A percentile compares a stretch with the other conserved stretches of the same genome.
phyloP scores from a whole-genome alignment of 1,140 invertebrate genomes.

The Anthonomus grandis region DNA sequence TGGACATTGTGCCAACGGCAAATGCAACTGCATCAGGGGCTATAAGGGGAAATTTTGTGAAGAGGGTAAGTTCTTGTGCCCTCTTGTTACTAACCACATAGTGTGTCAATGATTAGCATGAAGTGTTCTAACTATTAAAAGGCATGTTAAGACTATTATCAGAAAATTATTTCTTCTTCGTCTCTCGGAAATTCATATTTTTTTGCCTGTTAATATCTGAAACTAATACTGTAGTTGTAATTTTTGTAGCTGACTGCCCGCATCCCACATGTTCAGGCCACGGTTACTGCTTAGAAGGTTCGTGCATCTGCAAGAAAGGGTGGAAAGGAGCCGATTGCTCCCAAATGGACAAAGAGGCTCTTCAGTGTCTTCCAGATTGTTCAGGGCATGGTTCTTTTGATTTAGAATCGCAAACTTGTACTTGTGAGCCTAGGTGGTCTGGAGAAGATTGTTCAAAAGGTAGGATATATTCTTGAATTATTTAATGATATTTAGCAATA shows the following conservation, averaged over 20 bases:
- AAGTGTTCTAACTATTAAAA: not conserved
- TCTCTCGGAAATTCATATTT: not conserved
- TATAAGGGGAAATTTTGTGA: slow-evolving; percentile 91
- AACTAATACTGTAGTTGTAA: not conserved
- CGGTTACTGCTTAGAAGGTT: slow-evolving; percentile 91
- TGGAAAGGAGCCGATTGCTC: slow-evolving; percentile 93
- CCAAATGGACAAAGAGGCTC: slow-evolving; percentile 86
- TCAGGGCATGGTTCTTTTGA: slow-evolving; percentile 93
- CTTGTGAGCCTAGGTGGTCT: slow-evolving; percentile 88
- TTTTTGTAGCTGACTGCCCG: slow-evolving; percentile 78
- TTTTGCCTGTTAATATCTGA: not conserved
- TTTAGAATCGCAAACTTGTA: slow-evolving; percentile 85
- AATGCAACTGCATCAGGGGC: slow-evolving; percentile 88
- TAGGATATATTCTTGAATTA: too few relatives aligned
- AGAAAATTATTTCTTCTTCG: not conserved
- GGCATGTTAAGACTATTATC: not conserved
- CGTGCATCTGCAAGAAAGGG: slow-evolving; percentile 96
- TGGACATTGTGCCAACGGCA: slow-evolving; percentile 91
- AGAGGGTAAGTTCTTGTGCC: slow-evolving; percentile 59
- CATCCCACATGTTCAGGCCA: slow-evolving; percentile 93
- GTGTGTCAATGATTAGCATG: not conserved
- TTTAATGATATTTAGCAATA: too few relatives aligned
- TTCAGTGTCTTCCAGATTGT: slow-evolving; percentile 92
- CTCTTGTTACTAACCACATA: slow-evolving; percentile 10
- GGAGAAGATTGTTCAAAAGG: slow-evolving; percentile 92